phyloP scores from a whole-genome alignment of 2,113 vertebrate species.

The Polypterus senegalus region DNA sequence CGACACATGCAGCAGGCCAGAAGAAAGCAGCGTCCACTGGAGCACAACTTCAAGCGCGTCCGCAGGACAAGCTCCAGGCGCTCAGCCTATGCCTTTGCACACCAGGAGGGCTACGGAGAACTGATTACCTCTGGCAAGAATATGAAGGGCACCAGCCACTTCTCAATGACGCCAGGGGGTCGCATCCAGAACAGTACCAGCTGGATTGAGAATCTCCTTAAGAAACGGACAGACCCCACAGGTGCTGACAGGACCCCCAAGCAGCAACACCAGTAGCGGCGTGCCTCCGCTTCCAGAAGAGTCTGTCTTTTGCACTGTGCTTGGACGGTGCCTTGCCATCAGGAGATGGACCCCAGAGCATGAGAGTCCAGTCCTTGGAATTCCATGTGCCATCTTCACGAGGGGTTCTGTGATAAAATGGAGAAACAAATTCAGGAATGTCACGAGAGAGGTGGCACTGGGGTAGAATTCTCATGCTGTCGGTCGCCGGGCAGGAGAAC shows the following conservation, averaged over 20 bases:
- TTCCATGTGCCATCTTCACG: too few species aligned
- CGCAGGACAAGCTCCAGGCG: slow-evolving; percentile 59
- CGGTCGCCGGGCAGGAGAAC: too few species aligned
- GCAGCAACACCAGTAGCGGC: slow-evolving; percentile 13
- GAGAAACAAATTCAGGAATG: too few species aligned
- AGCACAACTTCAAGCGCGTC: slow-evolving; percentile 42
- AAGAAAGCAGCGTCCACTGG: slow-evolving; percentile 43
- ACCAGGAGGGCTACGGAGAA: slow-evolving; percentile 66
- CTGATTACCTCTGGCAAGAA: slow-evolving; percentile 70
- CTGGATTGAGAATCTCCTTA: slow-evolving; percentile 46
- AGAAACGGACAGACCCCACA: slow-evolving; percentile 39
- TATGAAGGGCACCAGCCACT: slow-evolving; percentile 42
- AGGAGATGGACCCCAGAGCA: too few species aligned
- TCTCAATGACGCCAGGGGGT: slow-evolving; percentile 29
- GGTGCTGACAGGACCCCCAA: slow-evolving; percentile 30
- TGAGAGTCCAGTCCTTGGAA: too few species aligned
- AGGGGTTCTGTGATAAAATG: too few species aligned
- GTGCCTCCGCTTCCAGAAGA: too few species aligned
- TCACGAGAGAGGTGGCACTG: too few species aligned
- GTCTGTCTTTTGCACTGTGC: too few species aligned
- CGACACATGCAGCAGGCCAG: slow-evolving; percentile 48
- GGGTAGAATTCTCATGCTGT: too few species aligned
- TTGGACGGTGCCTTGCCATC: too few species aligned
- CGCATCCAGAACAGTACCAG: slow-evolving; percentile 31
- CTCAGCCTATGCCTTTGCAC: slow-evolving; percentile 65